phyloP scores from a whole-genome alignment of 1,140 invertebrate species.

The Hyphantria cunea region DNA sequence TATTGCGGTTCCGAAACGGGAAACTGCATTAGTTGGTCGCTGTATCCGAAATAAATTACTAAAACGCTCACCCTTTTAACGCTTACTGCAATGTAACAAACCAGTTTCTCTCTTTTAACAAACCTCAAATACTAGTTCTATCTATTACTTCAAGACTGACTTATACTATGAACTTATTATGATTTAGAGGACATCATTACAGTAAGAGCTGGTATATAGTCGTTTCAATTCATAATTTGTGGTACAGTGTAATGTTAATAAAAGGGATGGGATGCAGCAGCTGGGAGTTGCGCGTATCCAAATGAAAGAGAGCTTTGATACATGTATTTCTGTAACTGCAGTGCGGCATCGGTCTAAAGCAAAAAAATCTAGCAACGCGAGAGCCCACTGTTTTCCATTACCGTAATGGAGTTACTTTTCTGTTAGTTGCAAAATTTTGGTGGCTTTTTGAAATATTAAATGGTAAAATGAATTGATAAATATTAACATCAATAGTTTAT shows the following conservation, averaged over 20 bases:
- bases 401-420: slow-evolving; percentile 71
- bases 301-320: slow-evolving; percentile 70
- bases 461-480: slow-evolving; percentile 32
- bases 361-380: slow-evolving; percentile 63
- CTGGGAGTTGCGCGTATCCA: slow-evolving; percentile 45
- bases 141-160: no score
- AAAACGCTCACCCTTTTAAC: slow-evolving; percentile 7
- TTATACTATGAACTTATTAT: slow-evolving; percentile 1
- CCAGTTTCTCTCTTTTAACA: neutral
- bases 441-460: slow-evolving; percentile 30
- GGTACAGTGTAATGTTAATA: slow-evolving; percentile 52
- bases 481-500: slow-evolving; percentile 22
- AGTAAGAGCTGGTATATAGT: slow-evolving; percentile 26
- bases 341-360: slow-evolving; percentile 61
- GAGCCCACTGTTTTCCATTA: slow-evolving; percentile 72
- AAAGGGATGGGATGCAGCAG: slow-evolving; percentile 55
- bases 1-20: slow-evolving; percentile 24
- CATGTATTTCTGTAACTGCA: slow-evolving; percentile 75
- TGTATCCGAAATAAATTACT: slow-evolving; percentile 22
- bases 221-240: slow-evolving; percentile 45
- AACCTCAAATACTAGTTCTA: no score
- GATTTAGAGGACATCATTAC: slow-evolving; percentile 32
- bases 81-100: neutral
- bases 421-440: slow-evolving; percentile 60
- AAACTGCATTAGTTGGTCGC: slow-evolving; percentile 26